A percentile compares a stretch with the other conserved stretches of the same genome.
Conservation (phyloP, 35 echinoderm and acorn worm species). For the Hemicentrotus pulcherrimus region DNA sequence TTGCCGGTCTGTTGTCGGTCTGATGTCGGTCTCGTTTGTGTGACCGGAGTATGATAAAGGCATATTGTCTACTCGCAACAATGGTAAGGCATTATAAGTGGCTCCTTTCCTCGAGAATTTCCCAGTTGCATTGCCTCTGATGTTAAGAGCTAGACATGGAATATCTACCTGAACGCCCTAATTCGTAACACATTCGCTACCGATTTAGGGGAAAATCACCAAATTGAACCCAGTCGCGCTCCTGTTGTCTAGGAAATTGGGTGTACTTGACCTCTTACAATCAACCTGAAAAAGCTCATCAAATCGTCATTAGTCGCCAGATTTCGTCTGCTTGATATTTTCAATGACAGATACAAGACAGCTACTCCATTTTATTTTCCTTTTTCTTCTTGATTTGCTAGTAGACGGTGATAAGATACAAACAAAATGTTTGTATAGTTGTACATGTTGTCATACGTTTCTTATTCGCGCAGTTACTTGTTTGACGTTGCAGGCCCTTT, state of each 20-base stretch:
- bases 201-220: slow-evolving; percentile 27
- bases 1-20: no score
- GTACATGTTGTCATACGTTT: no score
- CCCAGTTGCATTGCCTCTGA: neutral
- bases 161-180: neutral
- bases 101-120: neutral
- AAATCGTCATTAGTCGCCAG: slow-evolving; percentile 43
- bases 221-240: slow-evolving; percentile 43
- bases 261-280: slow-evolving; percentile 50
- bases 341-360: slow-evolving; percentile 12
- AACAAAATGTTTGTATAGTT: neutral
- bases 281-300: slow-evolving; percentile 51
- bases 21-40: no score
- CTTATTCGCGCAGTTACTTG: no score
- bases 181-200: slow-evolving; percentile 33
- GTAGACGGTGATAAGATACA: neutral
- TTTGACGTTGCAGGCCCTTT: no score
- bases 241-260: slow-evolving; percentile 12
- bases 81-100: neutral
- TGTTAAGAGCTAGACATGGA: neutral
- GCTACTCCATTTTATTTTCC: neutral
- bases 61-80: neutral
- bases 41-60: no score
- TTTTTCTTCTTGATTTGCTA: neutral
- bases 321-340: slow-evolving; percentile 39